Conservation (phyloP, 2,113 vertebrate species). For the Gallinago undulata region DNA sequence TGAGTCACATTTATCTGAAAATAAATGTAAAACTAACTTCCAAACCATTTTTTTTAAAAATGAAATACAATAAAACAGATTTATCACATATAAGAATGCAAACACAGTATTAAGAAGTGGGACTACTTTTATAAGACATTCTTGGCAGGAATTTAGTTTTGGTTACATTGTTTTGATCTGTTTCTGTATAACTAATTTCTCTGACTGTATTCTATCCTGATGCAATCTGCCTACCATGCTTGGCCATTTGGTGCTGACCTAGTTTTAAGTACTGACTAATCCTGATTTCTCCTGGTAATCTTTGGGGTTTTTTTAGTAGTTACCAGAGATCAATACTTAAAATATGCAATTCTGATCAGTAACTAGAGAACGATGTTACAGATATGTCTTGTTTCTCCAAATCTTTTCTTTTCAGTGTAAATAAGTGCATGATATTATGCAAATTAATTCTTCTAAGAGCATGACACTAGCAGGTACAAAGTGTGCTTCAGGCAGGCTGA, state of each 20-base stretch:
- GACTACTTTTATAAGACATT: background rate
- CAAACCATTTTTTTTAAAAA: background rate
- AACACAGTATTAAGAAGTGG: background rate
- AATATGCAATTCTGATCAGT: background rate
- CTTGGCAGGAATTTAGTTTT: background rate
- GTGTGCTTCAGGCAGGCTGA: constrained; percentile 42
- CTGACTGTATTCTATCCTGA: background rate
- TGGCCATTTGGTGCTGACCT: background rate
- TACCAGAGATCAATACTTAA: background rate
- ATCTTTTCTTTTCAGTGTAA: background rate
- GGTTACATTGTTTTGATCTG: background rate
- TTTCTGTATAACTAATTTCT: background rate
- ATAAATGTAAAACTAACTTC: background rate
- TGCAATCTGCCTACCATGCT: background rate
- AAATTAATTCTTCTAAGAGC: constrained; percentile 14
- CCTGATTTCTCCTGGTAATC: background rate
- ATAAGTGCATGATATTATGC: background rate
- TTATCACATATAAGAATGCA: background rate
- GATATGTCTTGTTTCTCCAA: background rate
- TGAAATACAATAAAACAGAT: background rate
- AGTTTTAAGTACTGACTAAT: background rate
- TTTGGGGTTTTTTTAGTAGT: background rate
- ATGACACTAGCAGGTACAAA: constrained; percentile 36
- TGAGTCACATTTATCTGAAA: background rate
- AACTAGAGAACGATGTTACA: background rate